Evolutionary conservation across 1,140 invertebrate species (phyloP), one percentile per base, ranked within the genome.

Genomic region (Sitodiplosis mosellana): DNA sequence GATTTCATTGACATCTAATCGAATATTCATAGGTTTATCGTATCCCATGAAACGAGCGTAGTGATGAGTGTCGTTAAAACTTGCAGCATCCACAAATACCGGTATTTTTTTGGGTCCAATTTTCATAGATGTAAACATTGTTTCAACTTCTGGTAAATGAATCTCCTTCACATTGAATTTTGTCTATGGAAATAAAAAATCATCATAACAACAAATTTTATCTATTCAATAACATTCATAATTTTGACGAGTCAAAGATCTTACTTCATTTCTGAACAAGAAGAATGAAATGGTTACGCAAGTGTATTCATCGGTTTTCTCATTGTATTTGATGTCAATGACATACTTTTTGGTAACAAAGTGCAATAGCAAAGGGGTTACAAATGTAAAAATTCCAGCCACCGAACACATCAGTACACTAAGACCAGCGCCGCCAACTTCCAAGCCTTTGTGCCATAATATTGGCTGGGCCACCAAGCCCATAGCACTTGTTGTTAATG

Each of bases 11-110:
- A 5, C 5, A 38, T 22, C 33, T 17, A 81, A 54, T 65, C 80
- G 78, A 48, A 87, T 82, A 64, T 92, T 81, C 34, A 91, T 68
- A 7, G 87, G 88, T 63, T 90, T 86, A 57, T 95, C 87, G 61
- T 81, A 92, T 2, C 86, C 87, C 81, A 94, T 87, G 40, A 95
- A 76, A 55, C 76, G 78, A 33, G 73, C 76, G 68, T 86, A 93
- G 61, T 90, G 80, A 48, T 73, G 58, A 0, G 75, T 68, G 52
- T 84, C 71, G 7, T 68, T 60, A 55, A 93, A 92, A 14, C 70
- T 58, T 2, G 67, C 61, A 0, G 76, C 68, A 60, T 87, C 83
- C 12, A 93, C 66, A 58, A 93, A 89, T 0, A 91, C 55, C 1
- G 87, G 75, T 11, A 63, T 71, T 11, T 74, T 72, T 10, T 27